Conservation (phyloP, 1,140 invertebrate species). For the Caerostris extrusa region DNA sequence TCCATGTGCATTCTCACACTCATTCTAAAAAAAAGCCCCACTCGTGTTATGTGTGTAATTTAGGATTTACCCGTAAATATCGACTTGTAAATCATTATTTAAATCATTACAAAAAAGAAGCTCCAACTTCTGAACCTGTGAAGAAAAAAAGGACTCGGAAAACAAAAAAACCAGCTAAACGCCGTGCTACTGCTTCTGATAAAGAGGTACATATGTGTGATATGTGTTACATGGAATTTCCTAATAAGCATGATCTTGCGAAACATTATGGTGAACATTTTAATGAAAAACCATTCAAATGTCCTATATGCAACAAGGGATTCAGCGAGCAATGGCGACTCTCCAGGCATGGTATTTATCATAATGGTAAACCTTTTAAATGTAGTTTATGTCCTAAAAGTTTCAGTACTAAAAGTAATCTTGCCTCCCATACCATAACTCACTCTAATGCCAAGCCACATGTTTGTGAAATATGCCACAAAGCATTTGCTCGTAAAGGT, state of each 20-base stretch:
- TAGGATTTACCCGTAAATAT: neutral
- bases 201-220: neutral
- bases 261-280: neutral
- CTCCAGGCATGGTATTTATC: constrained; percentile 26
- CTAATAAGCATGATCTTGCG: neutral
- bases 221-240: neutral
- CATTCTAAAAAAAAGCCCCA: neutral
- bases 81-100: neutral
- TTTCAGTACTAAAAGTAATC: constrained; percentile 55
- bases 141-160: neutral
- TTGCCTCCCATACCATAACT: constrained; percentile 59
- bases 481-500: constrained; percentile 50
- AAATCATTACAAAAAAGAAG: neutral
- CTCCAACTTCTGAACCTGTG: no score
- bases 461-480: constrained; percentile 75
- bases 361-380: constrained; percentile 42
- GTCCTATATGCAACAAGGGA: constrained; percentile 29
- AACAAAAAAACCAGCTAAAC: neutral
- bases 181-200: neutral
- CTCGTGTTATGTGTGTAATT: neutral
- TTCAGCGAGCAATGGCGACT: neutral
- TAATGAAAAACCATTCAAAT: constrained; percentile 13
- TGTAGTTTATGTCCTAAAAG: constrained; percentile 53
- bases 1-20: neutral
- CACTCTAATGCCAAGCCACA: constrained; percentile 77